Evolutionary conservation across 2,888 invertebrate species (phyloP).

Genomic region (Patella depressa): DNA sequence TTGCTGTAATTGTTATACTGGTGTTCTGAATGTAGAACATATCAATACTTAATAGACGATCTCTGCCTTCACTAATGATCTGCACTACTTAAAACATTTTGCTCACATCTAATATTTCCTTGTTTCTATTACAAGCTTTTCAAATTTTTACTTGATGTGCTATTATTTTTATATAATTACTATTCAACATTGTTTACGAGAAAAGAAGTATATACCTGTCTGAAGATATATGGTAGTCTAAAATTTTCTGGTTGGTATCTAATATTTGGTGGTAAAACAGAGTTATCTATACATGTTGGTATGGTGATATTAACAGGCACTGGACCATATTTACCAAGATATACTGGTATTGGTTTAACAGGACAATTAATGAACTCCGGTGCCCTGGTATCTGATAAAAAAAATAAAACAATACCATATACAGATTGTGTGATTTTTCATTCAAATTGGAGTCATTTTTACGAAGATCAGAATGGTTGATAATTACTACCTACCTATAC

Average conservation of each 20-base stretch:
- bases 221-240: slow-evolving; percentile 47
- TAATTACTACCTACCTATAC: slow-evolving; percentile 28
- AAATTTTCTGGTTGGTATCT: slow-evolving; percentile 40
- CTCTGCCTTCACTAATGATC: neutral
- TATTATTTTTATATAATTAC: too few relatives aligned
- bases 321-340: slow-evolving; percentile 38
- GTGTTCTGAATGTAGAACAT: slow-evolving; percentile 42
- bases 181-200: too few relatives aligned
- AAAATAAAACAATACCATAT: neutral
- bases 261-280: slow-evolving; percentile 39
- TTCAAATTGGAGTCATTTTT: neutral
- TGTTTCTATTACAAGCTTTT: neutral
- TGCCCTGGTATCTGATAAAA: slow-evolving; percentile 43
- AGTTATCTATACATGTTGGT: slow-evolving; percentile 55
- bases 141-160: too few relatives aligned
- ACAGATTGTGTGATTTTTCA: neutral
- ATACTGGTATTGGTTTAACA: slow-evolving; percentile 19
- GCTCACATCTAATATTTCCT: neutral
- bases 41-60: too few relatives aligned
- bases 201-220: neutral
- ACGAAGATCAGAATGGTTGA: neutral
- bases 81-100: neutral
- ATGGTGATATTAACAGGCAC: slow-evolving; percentile 38
- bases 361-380: slow-evolving; percentile 53
- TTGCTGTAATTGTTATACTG: slow-evolving; percentile 45